Conservation (phyloP, 2,113 vertebrate species). For the Pangasianodon gigas region DNA sequence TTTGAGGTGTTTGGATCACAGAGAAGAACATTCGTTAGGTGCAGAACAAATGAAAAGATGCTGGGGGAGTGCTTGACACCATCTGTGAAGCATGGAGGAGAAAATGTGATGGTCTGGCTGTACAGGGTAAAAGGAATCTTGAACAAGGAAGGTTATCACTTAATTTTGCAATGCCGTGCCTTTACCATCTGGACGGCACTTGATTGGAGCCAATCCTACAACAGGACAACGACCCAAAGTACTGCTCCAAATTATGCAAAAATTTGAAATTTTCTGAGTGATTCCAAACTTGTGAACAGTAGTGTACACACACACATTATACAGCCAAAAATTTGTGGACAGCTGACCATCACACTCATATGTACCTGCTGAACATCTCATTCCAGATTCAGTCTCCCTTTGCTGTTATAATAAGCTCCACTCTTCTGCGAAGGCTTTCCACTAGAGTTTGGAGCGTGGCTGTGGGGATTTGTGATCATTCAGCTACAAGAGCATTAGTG, state of each 20-base stretch:
- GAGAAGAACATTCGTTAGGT: neutral
- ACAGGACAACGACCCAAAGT: neutral
- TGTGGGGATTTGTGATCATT: too few species aligned
- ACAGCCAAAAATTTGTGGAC: too few species aligned
- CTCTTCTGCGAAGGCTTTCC: too few species aligned
- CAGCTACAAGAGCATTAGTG: too few species aligned
- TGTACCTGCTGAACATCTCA: too few species aligned
- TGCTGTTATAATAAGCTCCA: too few species aligned
- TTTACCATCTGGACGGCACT: neutral
- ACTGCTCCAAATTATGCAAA: neutral
- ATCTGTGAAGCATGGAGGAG: neutral
- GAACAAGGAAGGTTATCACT: neutral
- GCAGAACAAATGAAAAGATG: neutral
- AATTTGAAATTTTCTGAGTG: too few species aligned
- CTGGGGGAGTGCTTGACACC: neutral
- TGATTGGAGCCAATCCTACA: neutral
- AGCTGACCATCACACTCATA: too few species aligned
- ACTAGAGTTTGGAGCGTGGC: too few species aligned
- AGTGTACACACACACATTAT: too few species aligned
- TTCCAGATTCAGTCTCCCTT: too few species aligned
- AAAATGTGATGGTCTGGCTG: neutral
- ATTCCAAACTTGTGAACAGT: too few species aligned
- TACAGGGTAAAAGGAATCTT: neutral
- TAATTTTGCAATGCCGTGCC: neutral
- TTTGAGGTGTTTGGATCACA: neutral